Base-by-base conservation (phyloP, 1,140 invertebrate species). In the Sinella curviseta region DNA sequence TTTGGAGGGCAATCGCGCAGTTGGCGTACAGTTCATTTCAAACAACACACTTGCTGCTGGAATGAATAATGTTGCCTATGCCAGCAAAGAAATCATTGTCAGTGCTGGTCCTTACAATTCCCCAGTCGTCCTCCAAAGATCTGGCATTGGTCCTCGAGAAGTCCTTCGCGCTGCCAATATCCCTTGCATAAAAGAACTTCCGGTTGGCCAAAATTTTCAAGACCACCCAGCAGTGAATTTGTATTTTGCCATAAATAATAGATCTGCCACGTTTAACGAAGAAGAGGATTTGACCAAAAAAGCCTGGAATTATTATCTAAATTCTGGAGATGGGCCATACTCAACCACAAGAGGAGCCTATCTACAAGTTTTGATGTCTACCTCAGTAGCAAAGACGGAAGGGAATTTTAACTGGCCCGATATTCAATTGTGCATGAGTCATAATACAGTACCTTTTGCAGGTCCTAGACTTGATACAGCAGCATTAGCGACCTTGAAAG, bases 61-160 rank as follows among this genome's bases (percentile, higher is more conserved):
- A 30, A 8, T 39, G 8, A 48, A 20, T 8, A 48, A 12, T 20
- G 76, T 67, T 17, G 39, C 39, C 20, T 48, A 20, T 78, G 33
- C 39, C 90, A 88, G 84, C 1, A 89, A 89, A 83, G 94, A 95
- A 87, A 89, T 94, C 0, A 91, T 95, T 74, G 83, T 95, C 14
- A 90, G 91, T 0, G 92, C 92, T 0, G 94, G 94, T 0, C 82
- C 92, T 0, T 85, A 95, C 76, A 90, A 91, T 55, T 91, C 92
- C 35, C 93, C 94, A 0, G 92, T 94, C 83, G 78, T 91, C 39
- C 85, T 96, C 36, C 57, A 65, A 26, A 79, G 88, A 17, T 88
- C 87, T 73, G 88, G 88, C 57, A 83, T 89, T 54, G 88, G 88
- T 30, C 86, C 87, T 12, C 80, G 70, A 24, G 81, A 83, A 8